Evolutionary conservation across 2,113 vertebrate genomes (phyloP).

Genomic region (Redunca redunca): DNA sequence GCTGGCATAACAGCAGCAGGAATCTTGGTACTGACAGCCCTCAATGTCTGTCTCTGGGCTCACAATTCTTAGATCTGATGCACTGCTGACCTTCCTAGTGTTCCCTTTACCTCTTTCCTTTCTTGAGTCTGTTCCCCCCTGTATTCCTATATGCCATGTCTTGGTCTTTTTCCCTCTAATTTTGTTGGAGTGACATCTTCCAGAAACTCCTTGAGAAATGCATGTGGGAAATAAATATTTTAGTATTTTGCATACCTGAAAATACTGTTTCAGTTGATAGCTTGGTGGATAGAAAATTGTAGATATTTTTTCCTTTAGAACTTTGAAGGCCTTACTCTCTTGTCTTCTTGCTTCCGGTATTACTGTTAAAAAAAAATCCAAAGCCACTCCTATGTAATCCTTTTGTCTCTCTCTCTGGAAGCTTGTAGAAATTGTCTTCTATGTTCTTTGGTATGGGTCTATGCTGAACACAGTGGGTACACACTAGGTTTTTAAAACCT

Average conservation of each 20-base stretch:
- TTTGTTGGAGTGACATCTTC: not conserved
- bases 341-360: not conserved
- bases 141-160: not conserved
- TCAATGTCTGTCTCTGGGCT: not conserved
- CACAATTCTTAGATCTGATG: not conserved
- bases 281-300: not conserved
- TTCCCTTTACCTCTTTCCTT: not conserved
- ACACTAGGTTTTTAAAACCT: not conserved
- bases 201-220: slow-evolving; percentile 4
- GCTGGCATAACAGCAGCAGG: not conserved
- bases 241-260: not conserved
- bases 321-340: not conserved
- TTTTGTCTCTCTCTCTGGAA: not conserved
- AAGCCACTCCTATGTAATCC: not conserved
- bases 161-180: not conserved
- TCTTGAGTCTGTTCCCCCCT: not conserved
- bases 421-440: not conserved
- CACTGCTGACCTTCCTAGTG: not conserved
- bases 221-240: not conserved
- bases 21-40: not conserved
- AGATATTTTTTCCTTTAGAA: not conserved
- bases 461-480: not conserved
- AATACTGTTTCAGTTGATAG: not conserved
- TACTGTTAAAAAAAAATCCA: not conserved
- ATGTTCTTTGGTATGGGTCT: not conserved